Evolutionary conservation across 2,888 invertebrate genomes (phyloP).

Genomic region (Euspilapteryx auroguttella): DNA sequence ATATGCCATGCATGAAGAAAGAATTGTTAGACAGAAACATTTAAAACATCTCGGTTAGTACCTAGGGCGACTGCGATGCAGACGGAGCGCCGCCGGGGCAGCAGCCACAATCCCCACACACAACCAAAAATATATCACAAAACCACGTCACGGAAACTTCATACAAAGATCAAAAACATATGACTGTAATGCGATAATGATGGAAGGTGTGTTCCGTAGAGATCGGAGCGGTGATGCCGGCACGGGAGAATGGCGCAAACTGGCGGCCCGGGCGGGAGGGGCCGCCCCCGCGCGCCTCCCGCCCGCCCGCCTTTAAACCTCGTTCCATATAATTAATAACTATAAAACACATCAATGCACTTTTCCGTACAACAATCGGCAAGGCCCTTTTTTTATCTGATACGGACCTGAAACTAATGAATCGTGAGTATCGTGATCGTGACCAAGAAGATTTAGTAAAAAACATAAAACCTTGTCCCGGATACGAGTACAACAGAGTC

Average conservation of each 20-base stretch:
- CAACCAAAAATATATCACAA: conserved; percentile 53
- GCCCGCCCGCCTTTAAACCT: too few species aligned
- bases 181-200: conserved; percentile 46
- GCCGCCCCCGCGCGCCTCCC: conserved; percentile 13
- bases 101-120: conserved; percentile 44
- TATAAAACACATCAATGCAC: conserved; percentile 36
- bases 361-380: conserved; percentile 16
- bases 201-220: conserved; percentile 39
- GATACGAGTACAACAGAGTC: too few species aligned
- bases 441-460: too few species aligned
- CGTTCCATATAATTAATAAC: conserved; percentile 54
- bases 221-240: conserved; percentile 37
- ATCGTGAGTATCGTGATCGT: too few species aligned
- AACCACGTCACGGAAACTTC: conserved; percentile 42
- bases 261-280: conserved; percentile 32
- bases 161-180: conserved; percentile 22
- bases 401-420: too few species aligned
- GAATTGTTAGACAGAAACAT: too few species aligned
- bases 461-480: too few species aligned
- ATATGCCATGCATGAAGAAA: too few species aligned
- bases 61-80: too few species aligned
- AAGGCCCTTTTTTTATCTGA: conserved; percentile 23
- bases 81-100: too few species aligned
- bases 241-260: conserved; percentile 54
- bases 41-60: too few species aligned